Evolutionary conservation across 1,140 invertebrate species (phyloP), one percentile per base, ranked within the genome.

Genomic region (Drosophila lacteicornis): DNA sequence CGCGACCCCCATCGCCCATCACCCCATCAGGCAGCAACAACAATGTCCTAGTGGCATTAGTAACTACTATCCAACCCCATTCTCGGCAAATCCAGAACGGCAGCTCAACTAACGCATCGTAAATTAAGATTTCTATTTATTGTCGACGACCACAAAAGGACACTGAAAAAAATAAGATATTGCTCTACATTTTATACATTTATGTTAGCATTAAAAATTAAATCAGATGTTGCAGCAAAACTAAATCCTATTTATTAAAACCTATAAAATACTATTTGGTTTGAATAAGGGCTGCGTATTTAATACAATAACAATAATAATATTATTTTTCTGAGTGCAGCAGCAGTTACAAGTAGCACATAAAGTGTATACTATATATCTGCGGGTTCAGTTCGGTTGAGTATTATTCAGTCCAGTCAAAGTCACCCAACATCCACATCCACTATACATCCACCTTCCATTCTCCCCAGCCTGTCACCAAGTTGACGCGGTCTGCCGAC

Each of bases 91-190:
- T 50, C 49, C n/a, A 40, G 53, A 22, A 40, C 36, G 67, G 67
- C 43, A 63, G 61, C 49, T 68, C 56, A 73, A 75, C 82, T 81
- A 90, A 84, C 85, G 84, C 81, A 87, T 90, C 78, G 85, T 88
- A 88, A 84, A 88, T 88, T 90, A 80, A 88, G 84, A 88, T 88
- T 88, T 88, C 85, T 90, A 88, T 88, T 88, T 88, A 88, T 88
- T 88, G 85, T 90, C 69, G 65, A 65, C 74, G 62, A 80, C 80
- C 61, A 47, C 57, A 56, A 47, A 27, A 27, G 30, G 47, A 53
- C 56, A 65, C 62, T 22, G 40, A 36, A 17, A 15, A 42, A 57
- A 57, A 57, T 57, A 42, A n/a, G 0, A 25, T n/a, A n/a, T 7
- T 3, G 3, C 5, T 3, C 1, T 6, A 22, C 2, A 36, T 15